Evolutionary conservation across 2,113 vertebrate species (phyloP).

Genomic region (Condylura cristata): DNA sequence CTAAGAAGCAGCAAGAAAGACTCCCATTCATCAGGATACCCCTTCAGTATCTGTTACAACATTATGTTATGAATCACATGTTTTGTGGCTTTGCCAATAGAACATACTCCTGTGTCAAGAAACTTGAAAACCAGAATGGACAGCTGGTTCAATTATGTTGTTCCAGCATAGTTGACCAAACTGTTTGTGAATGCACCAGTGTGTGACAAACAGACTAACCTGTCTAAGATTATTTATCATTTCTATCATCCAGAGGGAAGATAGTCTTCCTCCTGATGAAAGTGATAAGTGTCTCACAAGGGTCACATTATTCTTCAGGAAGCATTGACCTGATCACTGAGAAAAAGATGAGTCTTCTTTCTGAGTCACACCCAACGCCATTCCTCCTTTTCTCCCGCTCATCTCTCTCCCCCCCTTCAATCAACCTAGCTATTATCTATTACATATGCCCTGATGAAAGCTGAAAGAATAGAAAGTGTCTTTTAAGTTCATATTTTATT

Average conservation of each 20-base stretch:
- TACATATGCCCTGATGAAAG: neutral
- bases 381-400: neutral
- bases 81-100: neutral
- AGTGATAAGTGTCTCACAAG: neutral
- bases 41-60: neutral
- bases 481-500: neutral
- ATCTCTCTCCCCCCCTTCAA: neutral
- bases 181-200: neutral
- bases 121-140: neutral
- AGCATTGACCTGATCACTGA: neutral
- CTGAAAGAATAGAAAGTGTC: neutral
- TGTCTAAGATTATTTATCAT: conserved; percentile 43
- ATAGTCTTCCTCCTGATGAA: neutral
- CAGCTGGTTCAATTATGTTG: conserved; percentile 21
- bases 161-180: neutral
- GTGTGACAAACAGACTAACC: neutral
- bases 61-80: neutral
- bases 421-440: neutral
- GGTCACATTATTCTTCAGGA: neutral
- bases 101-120: conserved; percentile 3
- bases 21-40: neutral
- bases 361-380: neutral
- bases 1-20: neutral
- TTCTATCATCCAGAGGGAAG: conserved; percentile 6
- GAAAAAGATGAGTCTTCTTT: neutral